Evolutionary conservation across 1,140 invertebrate species (phyloP), one percentile per base, ranked within the genome.

Genomic region (Sarcophaga bullata): DNA sequence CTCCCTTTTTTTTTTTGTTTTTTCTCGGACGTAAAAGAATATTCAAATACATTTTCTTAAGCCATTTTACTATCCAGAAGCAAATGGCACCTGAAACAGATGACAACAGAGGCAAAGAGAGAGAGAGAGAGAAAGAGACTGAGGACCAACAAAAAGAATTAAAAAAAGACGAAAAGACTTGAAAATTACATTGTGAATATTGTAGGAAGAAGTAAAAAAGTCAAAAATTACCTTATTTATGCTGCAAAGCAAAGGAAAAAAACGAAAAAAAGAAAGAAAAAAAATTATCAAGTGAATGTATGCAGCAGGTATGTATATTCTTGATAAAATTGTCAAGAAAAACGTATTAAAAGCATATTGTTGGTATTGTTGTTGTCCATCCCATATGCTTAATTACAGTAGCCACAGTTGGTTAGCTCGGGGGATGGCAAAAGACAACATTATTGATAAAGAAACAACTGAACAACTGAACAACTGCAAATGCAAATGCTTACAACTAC

Each of bases 311-410:
- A 58, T n/a, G 54, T n/a, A 13, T 15, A 58, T 58, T 58, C n/a
- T n/a, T 58, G 54, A 58, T 58, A 68, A 68, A 68, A 68, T 68
- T 68, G n/a, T 15, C n/a, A 68, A 25, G 62, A 68, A 68, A 17
- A 68, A 25, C 54, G 54, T 68, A 68, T 68, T 68, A 68, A 68
- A 68, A 68, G 54, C 54, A 58, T 58, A n/a, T 58, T 58, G 19
- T 68, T 19, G 54, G 15, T 58, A n/a, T 68, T 68, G n/a, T 6
- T 17, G 62, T 19, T 8, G 62, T 19, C 17, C 62, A 13, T 52
- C 50, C 13, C 9, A 9, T 68, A 68, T 68, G 62, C 62, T 68
- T 68, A 68, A 68, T 68, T 68, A 68, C 62, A 68, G 62, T 17
- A 8, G 62, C 62, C 62, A 68, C 19, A 68, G n/a, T 19, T 37